Evolutionary conservation across 2,888 invertebrate genomes (phyloP).

Genomic region (Microplitis manilae): DNA sequence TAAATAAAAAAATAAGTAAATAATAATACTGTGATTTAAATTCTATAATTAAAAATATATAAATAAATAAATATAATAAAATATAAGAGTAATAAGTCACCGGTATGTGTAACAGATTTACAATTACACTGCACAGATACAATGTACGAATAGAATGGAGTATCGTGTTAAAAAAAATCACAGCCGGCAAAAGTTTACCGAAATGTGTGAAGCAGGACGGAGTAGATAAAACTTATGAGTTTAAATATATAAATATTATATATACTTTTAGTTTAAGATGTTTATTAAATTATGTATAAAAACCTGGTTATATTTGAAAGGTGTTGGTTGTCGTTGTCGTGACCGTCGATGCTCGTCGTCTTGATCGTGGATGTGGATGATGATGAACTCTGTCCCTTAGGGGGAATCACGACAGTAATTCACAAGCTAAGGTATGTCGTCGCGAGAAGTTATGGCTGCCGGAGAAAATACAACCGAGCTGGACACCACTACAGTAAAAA

Average conservation of each 20-base stretch:
- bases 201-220: not conserved
- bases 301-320: not conserved
- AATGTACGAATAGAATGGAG: not conserved
- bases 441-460: constrained; percentile 65
- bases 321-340: constrained; percentile 11
- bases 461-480: constrained; percentile 51
- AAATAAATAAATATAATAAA: not conserved
- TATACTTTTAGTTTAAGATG: too few species aligned
- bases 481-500: constrained; percentile 40
- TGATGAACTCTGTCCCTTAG: constrained; percentile 23
- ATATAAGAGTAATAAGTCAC: not conserved
- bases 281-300: not conserved
- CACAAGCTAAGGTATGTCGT: constrained; percentile 54
- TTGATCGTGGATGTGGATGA: constrained; percentile 17
- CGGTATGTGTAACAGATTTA: constrained; percentile 9
- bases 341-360: not conserved
- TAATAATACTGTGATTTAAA: not conserved
- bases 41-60: not conserved
- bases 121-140: not conserved
- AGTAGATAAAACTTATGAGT: too few species aligned
- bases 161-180: constrained; percentile 12
- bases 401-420: constrained; percentile 49
- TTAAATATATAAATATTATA: too few species aligned
- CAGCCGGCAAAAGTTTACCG: constrained; percentile 19
- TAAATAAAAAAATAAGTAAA: not conserved